Evolutionary conservation across 92 coral and sea anemone genomes (phyloP).

Genomic region (Umimayanthus kanabou): DNA sequence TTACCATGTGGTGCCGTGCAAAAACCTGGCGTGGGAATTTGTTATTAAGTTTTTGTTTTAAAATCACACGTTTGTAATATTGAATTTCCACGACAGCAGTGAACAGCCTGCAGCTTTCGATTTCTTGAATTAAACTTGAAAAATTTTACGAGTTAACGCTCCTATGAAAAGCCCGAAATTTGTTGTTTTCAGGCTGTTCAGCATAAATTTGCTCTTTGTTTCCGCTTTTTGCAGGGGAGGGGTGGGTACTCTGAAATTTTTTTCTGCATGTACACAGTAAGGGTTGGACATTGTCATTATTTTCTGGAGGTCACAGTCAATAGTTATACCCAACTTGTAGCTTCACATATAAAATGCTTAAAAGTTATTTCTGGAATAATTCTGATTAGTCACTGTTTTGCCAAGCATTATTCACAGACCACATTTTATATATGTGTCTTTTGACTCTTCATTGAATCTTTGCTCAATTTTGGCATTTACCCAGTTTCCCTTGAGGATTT

Average conservation of each 20-base stretch:
- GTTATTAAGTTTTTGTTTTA: constrained; percentile 22
- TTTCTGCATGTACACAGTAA: no score
- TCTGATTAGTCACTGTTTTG: no score
- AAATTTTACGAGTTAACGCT: not conserved
- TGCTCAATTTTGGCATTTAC: not conserved
- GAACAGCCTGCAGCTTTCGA: not conserved
- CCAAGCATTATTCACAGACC: no score
- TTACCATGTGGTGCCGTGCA: constrained; percentile 32
- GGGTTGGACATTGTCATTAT: not conserved
- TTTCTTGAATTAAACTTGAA: not conserved
- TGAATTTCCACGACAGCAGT: constrained; percentile 10
- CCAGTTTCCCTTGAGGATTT: not conserved
- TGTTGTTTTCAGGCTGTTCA: no score
- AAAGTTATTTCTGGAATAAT: no score
- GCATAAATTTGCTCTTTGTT: not conserved
- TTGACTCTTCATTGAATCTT: not conserved
- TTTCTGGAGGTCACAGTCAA: not conserved
- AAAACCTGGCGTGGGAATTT: constrained; percentile 40
- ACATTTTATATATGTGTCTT: no score
- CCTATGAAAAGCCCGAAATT: not conserved
- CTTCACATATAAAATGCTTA: no score
- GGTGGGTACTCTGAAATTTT: not conserved
- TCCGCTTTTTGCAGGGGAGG: not conserved
- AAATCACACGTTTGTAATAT: constrained; percentile 19
- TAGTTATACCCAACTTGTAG: no score